Conservation (phyloP, 2,888 invertebrate genomes). For the Parelbella ahira region DNA sequence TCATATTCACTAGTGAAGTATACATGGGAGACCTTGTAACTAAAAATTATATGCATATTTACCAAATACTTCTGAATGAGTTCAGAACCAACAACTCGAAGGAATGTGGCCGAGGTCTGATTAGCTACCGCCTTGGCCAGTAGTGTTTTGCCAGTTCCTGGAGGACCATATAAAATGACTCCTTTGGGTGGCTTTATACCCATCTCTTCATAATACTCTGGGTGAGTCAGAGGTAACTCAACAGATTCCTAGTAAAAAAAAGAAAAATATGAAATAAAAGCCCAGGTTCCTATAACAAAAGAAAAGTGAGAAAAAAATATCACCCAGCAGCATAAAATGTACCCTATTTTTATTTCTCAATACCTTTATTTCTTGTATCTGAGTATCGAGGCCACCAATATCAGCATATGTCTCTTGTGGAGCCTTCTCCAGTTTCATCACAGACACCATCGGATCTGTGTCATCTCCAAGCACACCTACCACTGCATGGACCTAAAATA, state of each 20-base stretch:
- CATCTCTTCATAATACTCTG: conserved; percentile 99
- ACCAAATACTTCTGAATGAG: conserved; percentile 98
- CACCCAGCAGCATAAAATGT: conserved; percentile 1
- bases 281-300: no score
- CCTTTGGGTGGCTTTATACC: conserved; percentile 99
- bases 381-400: conserved; percentile 97
- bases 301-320: no score
- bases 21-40: no score
- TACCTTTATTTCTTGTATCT: conserved; percentile 87
- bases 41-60: conserved; percentile 37
- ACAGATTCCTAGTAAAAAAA: conserved; percentile 88
- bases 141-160: conserved; percentile 98
- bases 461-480: conserved; percentile 99
- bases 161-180: conserved; percentile 98
- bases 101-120: conserved; percentile 99
- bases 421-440: conserved; percentile 99
- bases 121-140: conserved; percentile 99
- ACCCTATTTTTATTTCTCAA: no score
- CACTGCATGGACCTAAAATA: conserved; percentile 94
- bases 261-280: no score
- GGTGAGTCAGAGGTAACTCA: conserved; percentile 98
- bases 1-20: no score
- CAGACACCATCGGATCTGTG: conserved; percentile 99
- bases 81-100: conserved; percentile 99
- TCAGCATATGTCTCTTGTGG: conserved; percentile 99